Conservation (phyloP, 2,888 invertebrate genomes). For the Penaeus monodon region DNA sequence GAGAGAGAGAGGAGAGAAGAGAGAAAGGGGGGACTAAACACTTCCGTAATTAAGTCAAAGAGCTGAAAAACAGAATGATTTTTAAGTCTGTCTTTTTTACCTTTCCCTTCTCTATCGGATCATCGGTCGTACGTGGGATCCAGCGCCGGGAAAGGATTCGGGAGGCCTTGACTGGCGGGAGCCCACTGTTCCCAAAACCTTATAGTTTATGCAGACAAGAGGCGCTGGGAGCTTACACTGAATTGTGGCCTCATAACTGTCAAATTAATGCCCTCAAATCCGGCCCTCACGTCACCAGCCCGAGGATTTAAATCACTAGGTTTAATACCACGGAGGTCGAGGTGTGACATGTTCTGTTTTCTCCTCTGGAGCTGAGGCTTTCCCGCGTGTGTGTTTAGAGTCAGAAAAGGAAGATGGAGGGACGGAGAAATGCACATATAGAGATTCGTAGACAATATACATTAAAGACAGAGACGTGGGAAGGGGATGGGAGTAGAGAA, state of each 20-base stretch:
- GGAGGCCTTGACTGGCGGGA: neutral
- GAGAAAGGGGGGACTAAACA: too few species aligned
- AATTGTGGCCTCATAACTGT: conserved; percentile 21
- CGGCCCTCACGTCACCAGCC: conserved; percentile 18
- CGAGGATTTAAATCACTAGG: neutral
- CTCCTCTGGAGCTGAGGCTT: neutral
- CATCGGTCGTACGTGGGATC: conserved; percentile 2
- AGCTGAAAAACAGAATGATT: too few species aligned
- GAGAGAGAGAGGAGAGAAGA: too few species aligned
- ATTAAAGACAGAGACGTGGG: too few species aligned
- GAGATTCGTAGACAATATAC: too few species aligned
- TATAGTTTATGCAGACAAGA: conserved; percentile 7
- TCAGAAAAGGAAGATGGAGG: too few species aligned
- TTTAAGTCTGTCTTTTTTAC: too few species aligned
- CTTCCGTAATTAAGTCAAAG: too few species aligned
- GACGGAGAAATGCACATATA: too few species aligned
- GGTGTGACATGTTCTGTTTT: conserved; percentile 5
- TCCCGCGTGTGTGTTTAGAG: neutral
- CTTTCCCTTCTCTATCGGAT: too few species aligned
- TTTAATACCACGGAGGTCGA: conserved; percentile 1
- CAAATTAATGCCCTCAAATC: conserved; percentile 24
- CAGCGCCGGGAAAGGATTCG: neutral
- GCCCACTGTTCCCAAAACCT: neutral
- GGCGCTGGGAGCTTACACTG: neutral
- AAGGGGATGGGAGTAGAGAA: too few species aligned